phyloP scores from a whole-genome alignment of 2,888 invertebrate species.

The Cantharis rustica region DNA sequence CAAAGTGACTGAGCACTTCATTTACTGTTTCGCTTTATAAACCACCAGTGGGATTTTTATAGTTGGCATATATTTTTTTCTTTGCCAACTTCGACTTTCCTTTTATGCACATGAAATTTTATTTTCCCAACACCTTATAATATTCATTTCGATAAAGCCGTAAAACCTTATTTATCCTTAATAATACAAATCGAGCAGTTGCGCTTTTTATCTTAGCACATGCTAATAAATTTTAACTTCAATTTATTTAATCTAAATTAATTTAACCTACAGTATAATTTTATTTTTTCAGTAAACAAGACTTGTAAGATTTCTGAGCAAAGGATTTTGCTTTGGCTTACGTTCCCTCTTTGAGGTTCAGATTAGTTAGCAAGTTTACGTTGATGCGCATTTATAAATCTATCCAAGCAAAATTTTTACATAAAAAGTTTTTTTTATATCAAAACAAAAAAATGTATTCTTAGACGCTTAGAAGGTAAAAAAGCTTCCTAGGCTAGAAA shows the following conservation, averaged over 20 bases:
- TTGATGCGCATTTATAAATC: not conserved
- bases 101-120: not conserved
- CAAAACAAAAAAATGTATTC: no score
- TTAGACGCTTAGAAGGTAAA: no score
- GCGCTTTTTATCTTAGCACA: not conserved
- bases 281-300: not conserved
- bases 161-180: not conserved
- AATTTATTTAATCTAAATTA: not conserved
- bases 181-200: not conserved
- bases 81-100: not conserved
- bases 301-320: not conserved
- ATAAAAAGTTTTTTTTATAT: not conserved
- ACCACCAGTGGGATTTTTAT: constrained; percentile 26
- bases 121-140: not conserved
- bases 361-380: not conserved
- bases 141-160: not conserved
- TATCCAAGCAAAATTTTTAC: not conserved
- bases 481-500: no score
- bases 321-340: not conserved
- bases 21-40: constrained; percentile 30
- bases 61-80: constrained; percentile 17
- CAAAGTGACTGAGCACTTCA: constrained; percentile 32
- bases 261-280: not conserved
- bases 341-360: not conserved
- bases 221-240: not conserved